Percentiles rank a stretch among this genome's conserved stretches.
Evolutionary conservation across 2,888 invertebrate species (phyloP).

Genomic region (Hydropsyche betteni): DNA sequence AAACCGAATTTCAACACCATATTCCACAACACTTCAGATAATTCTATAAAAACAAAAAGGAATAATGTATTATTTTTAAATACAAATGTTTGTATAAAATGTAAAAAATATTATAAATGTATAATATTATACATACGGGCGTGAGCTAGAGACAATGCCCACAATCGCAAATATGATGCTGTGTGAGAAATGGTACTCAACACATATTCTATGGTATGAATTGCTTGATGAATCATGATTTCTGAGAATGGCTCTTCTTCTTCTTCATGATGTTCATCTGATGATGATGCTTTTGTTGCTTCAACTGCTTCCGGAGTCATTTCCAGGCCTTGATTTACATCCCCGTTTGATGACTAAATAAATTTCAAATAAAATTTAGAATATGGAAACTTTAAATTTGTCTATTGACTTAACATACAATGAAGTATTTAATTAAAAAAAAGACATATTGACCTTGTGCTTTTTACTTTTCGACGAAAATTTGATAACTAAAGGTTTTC

Average conservation of each 20-base stretch:
- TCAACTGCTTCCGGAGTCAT: conserved; percentile 65
- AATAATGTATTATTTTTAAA: conserved; percentile 16
- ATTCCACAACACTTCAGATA: conserved; percentile 90
- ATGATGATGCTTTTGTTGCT: conserved; percentile 39
- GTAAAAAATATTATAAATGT: not conserved
- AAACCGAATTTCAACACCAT: conserved; percentile 88
- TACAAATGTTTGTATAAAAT: conserved; percentile 20
- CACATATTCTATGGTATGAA: conserved; percentile 97
- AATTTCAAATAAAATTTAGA: conserved; percentile 4
- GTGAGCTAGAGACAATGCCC: conserved; percentile 96
- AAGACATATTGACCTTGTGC: conserved; percentile 39
- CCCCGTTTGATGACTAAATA: conserved; percentile 65
- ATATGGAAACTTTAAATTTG: not conserved
- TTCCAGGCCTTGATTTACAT: conserved; percentile 74
- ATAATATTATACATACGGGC: conserved; percentile 73
- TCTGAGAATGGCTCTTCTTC: conserved; percentile 81
- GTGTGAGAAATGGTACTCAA: conserved; percentile 96
- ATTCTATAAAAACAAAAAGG: conserved; percentile 63
- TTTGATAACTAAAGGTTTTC: conserved; percentile 86
- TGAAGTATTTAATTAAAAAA: not conserved
- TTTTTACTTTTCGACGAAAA: conserved; percentile 52
- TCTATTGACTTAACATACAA: not conserved
- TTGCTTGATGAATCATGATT: conserved; percentile 91
- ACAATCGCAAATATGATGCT: conserved; percentile 94
- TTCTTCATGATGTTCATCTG: conserved; percentile 56